Evolutionary conservation across 2,888 invertebrate species (phyloP), one percentile per base, ranked within the genome.

Genomic region (Apodemia duryi): DNA sequence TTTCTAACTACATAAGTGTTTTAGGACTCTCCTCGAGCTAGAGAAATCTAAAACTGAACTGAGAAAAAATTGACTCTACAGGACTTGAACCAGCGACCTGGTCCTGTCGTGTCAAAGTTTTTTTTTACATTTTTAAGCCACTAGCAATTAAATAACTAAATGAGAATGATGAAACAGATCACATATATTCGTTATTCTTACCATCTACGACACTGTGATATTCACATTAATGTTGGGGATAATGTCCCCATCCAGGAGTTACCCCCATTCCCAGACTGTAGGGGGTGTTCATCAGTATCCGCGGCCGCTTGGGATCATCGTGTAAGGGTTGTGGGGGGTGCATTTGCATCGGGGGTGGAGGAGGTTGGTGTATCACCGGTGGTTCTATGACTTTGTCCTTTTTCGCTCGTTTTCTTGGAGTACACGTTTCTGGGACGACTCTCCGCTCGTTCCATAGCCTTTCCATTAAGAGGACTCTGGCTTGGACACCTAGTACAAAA

Each of bases 361-460:
- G 70, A 10, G 70, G 74, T 0, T 70, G 73, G 10, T 68, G 75
- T 7, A 74, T 75, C 43, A 74, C 75, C 2, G 63, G 69, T 1
- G 68, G 70, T 65, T 85, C 86, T n/a, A 81, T 54, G 9, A 79
- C 68, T 65, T 79, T 76, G 6, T 88, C 86, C 60, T 87, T 88
- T 69, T 86, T 90, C 0, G 85, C 73, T 2, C 88, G 74, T 64
- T 88, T 88, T 72, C 86, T 90, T 0, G 85, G 76, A 0, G 77
- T 67, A 57, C 70, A 70, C 1, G 76, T 75, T 10, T 88, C 88
- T 0, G 87, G 84, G 0, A 77, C 72, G 0, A 85, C 73, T 21
- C 83, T 72, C 3, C 88, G 74, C 51, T 89, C 88, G 2, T 78
- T 84, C 90, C 90, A 90, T 5, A 90, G 54, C 11, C 83, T 72